Base-by-base conservation (phyloP, 2,113 vertebrate genomes). In the Otis tarda region DNA sequence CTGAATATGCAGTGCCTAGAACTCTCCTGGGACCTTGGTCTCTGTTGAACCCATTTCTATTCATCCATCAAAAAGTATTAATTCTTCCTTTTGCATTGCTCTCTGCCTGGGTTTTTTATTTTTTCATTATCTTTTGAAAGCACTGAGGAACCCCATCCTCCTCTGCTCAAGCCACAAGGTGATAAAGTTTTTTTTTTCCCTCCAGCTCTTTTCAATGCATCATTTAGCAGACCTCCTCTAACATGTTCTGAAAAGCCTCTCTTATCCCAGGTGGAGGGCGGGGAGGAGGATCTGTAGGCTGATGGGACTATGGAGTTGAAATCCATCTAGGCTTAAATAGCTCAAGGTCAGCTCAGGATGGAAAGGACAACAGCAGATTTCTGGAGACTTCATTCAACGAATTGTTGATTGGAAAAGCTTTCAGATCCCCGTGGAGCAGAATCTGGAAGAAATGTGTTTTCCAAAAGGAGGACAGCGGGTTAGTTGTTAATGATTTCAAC, bases 211-310 rank as follows among this genome's bases (percentile, higher is more conserved):
- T 92, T 94, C 83, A 69, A 96, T 92, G 94, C 94, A 94, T 91
- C 95, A 93, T 96, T 97, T 96, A 97, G 89, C 96, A 96, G 95
- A 86, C 81, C 89, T 96, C 89, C 87, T 92, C 89, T 95, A 92
- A 95, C 77, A 33, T 33, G 61, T 82, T 94, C 84, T 94, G 88
- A 92, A 96, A 97, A 96, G 86, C 86, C 56, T 94, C 75, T 90
- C 80, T 93, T 47, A 88, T 85, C 89, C 94, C 90, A 92, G 78
- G 90, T 88, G 89, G 90, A 90, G 80, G 53, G 83, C 1, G 1
- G 82, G 91, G 55, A 94, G 84, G 86, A 94, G 76, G 79, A 91
- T 91, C 84, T 41, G 47, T 53, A 50, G 79, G 73, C 56, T 82
- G 59, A 47, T 78, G 81, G 91, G 90, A 88, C 93, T 59, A 2